Evolutionary conservation across 2,888 invertebrate species (phyloP).

Genomic region (Flabesymbios commensalis): DNA sequence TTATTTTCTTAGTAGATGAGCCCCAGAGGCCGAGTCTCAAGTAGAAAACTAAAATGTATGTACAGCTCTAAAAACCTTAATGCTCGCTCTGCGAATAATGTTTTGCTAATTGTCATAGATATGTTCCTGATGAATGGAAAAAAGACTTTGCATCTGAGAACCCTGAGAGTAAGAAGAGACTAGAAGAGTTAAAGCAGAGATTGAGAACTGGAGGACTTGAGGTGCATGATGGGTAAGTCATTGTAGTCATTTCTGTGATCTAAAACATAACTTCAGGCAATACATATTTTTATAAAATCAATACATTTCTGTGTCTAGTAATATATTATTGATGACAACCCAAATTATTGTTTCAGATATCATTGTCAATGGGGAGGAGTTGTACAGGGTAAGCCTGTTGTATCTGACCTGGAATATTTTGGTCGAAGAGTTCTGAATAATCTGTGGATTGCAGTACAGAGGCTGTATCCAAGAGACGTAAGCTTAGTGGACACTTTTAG

Average conservation of each 20-base stretch:
- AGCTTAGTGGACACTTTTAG: too few species aligned
- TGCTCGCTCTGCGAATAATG: too few species aligned
- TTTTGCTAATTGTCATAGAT: slow-evolving; percentile 35
- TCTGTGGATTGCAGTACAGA: slow-evolving; percentile 57
- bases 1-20: too few species aligned
- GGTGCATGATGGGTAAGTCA: slow-evolving; percentile 52
- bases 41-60: too few species aligned
- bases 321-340: not conserved
- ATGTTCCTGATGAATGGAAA: slow-evolving; percentile 49
- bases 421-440: slow-evolving; percentile 58
- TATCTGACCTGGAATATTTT: slow-evolving; percentile 57
- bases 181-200: slow-evolving; percentile 48
- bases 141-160: slow-evolving; percentile 49
- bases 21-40: too few species aligned
- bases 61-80: too few species aligned
- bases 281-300: not conserved
- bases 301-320: not conserved
- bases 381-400: slow-evolving; percentile 52
- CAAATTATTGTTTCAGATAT: slow-evolving; percentile 39
- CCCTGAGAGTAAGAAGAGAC: slow-evolving; percentile 34
- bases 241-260: not conserved
- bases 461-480: slow-evolving; percentile 51
- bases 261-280: not conserved
- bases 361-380: slow-evolving; percentile 59
- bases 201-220: slow-evolving; percentile 53